phyloP scores from a whole-genome alignment of 1,140 invertebrate species.

The Cydia strobilella region DNA sequence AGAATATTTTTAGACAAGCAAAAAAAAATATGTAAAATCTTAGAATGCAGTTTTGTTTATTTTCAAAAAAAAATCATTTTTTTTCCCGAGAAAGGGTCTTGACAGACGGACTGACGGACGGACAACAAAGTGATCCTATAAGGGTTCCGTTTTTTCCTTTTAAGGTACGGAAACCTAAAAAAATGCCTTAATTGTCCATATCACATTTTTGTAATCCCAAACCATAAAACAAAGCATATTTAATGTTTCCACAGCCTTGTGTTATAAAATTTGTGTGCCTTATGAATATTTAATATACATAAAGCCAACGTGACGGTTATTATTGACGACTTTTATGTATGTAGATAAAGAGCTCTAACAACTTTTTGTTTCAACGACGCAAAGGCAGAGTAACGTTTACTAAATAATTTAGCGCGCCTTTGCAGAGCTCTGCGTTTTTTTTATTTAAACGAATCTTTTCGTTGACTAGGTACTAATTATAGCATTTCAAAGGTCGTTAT shows the following conservation, averaged over 20 bases:
- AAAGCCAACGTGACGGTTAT: conserved; percentile 15
- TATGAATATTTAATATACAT: conserved; percentile 33
- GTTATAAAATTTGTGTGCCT: conserved; percentile 21
- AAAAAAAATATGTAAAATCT: too few species aligned
- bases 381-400: conserved; percentile 24
- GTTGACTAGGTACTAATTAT: not conserved
- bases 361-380: conserved; percentile 7
- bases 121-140: too few species aligned
- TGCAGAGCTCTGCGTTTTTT: not conserved
- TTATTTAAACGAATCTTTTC: not conserved
- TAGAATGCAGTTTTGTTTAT: too few species aligned
- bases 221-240: conserved; percentile 26
- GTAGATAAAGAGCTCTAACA: conserved; percentile 2
- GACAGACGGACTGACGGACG: too few species aligned
- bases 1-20: too few species aligned
- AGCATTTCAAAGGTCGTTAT: not conserved
- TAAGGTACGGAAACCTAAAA: too few species aligned
- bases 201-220: conserved; percentile 9
- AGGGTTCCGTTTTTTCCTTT: too few species aligned
- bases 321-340: conserved; percentile 8
- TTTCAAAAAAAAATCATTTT: too few species aligned
- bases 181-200: conserved; percentile 6
- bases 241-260: not conserved
- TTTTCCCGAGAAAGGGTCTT: too few species aligned
- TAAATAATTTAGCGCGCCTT: not conserved